phyloP scores from a whole-genome alignment of 1,140 invertebrate genomes.

The Antheraea pernyi region DNA sequence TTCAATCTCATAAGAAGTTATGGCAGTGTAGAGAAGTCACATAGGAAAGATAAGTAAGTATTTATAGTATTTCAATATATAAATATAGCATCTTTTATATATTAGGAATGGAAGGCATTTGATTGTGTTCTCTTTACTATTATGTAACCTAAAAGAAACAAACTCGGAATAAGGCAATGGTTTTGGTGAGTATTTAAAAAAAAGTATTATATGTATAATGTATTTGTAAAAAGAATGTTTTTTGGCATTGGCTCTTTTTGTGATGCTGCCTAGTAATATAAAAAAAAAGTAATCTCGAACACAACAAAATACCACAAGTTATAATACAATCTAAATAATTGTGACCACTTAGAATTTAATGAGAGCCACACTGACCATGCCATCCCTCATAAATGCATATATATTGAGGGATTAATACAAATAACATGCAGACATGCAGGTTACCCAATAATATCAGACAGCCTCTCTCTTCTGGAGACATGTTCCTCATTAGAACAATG shows the following conservation, averaged over 20 bases:
- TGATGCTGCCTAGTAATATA: no score
- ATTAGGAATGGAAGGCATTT: neutral
- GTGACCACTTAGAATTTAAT: neutral
- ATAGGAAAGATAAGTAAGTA: neutral
- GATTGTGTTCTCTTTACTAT: neutral
- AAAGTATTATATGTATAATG: no score
- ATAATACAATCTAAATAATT: neutral
- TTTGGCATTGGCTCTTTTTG: no score
- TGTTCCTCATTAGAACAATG: conserved; percentile 53
- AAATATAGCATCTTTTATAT: neutral
- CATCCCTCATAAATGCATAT: no score
- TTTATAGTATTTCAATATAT: neutral
- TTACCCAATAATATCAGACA: conserved; percentile 46
- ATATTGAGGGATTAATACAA: neutral
- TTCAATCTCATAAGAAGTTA: neutral
- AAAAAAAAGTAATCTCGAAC: no score
- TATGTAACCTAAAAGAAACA: no score
- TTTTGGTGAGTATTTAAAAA: no score
- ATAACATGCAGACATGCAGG: neutral
- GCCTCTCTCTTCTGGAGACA: conserved; percentile 44
- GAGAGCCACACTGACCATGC: no score
- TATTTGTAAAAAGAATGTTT: no score
- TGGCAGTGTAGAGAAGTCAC: neutral
- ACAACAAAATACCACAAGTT: neutral
- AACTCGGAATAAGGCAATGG: no score